Evolutionary conservation across 2,113 vertebrate genomes (phyloP), one percentile per base, ranked within the genome.

Genomic region (Aptenodytes patagonicus): DNA sequence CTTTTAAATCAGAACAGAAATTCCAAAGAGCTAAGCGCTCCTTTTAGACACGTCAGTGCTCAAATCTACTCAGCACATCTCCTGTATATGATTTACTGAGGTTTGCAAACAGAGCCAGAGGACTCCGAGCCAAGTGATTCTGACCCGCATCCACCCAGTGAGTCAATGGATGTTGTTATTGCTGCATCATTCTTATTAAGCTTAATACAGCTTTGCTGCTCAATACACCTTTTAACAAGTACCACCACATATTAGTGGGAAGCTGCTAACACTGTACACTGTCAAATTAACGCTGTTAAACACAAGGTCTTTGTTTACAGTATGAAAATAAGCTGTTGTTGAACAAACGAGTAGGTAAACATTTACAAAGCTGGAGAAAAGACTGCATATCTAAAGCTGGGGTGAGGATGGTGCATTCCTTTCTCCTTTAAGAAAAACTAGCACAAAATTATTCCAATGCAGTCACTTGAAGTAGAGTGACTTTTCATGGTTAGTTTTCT

Each of bases 401-500:
- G 68, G 10, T 5, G 1, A 81, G 69, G 44, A 28, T 17, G 58
- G 19, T 80, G 34, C 34, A 9, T 54, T 83, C 65, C 57, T 49
- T 86, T 91, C 64, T 79, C 68, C 92, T 80, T 54, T 65, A 89
- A 93, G 89, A 64, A 73, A 88, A 96, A 54, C 42, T 34, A 89
- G 32, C 62, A 62, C 71, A 83, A 32, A 81, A 89, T 82, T 52
- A 83, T 94, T 91, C 55, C 73, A 76, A 46, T 31, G 55, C 60
- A 94, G 78, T 71, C 73, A 58, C 69, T 69, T 8, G 65, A 82
- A 82, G 65, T 1, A 32, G 55, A 92, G 81, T 46, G 91, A 83
- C 91, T 97, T 96, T 95, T 97, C 95, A 79, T 34, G 76, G 68
- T 95, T 91, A 55, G 85, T 97, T 96, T 96, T 94, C 92, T 91